Conservation (phyloP, 2,113 vertebrate species). For the Oncorhynchus tshawytscha region DNA sequence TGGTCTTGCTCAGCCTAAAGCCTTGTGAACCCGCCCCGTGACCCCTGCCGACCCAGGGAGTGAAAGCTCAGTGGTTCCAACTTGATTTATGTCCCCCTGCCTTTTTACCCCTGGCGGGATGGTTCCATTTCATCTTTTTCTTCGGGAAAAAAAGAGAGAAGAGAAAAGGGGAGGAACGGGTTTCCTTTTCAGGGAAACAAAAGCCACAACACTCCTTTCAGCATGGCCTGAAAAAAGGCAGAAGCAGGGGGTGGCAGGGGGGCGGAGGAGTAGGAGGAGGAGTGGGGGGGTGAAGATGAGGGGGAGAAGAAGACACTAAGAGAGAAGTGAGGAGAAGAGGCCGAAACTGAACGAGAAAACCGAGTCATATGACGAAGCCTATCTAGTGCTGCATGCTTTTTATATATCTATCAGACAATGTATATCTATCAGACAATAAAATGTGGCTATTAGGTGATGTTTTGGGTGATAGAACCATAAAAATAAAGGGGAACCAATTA, state of each 20-base stretch:
- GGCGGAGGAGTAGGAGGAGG: not conserved
- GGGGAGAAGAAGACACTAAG: not conserved
- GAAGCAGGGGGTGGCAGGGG: not conserved
- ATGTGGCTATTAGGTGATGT: too few relatives aligned
- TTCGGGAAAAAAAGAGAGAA: constrained; percentile 8
- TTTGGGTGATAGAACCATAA: too few relatives aligned
- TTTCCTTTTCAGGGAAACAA: constrained; percentile 80
- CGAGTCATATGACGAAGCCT: too few relatives aligned
- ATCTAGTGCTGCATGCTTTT: too few relatives aligned
- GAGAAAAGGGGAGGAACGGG: constrained; percentile 67
- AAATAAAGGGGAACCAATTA: not conserved
- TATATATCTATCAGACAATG: too few relatives aligned
- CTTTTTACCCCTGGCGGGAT: constrained; percentile 73
- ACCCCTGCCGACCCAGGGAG: constrained; percentile 75
- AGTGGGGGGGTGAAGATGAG: not conserved
- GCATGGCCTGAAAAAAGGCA: constrained; percentile 27
- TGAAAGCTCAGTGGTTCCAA: constrained; percentile 76
- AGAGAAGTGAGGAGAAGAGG: not conserved
- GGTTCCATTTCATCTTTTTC: constrained; percentile 87
- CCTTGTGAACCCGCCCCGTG: constrained; percentile 48
- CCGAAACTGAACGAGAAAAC: too few relatives aligned
- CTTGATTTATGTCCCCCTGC: constrained; percentile 88
- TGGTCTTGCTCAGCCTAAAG: constrained; percentile 63
- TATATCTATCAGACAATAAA: too few relatives aligned
- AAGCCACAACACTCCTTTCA: constrained; percentile 66